Evolutionary conservation across 2,888 invertebrate species (phyloP), one percentile per base, ranked within the genome.

Genomic region (Hemaris fuciformis): DNA sequence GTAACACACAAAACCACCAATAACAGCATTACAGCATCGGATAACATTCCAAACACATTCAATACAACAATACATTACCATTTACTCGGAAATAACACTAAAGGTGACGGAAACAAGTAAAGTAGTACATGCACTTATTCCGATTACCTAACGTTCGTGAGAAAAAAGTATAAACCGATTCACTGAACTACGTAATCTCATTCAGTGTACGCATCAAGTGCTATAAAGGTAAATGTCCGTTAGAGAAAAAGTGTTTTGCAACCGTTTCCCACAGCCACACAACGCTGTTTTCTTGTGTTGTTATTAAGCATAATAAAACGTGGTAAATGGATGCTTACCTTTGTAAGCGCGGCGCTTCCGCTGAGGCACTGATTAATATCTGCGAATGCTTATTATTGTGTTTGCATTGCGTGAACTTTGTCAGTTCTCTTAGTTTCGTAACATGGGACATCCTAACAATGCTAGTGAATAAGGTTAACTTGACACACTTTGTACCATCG

Each of bases 91-190:
- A 61, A 61, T 22, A 46, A 27, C 60, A 53, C 13, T 22, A 18
- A 15, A 59, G 48, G 27, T n/a, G 46, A 25, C 60, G 58, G 60
- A 60, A 63, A 60, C 65, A 64, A 64, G 66, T 65, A 59, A 64
- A 68, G 46, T 66, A 62, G 60, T 45, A 57, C 61, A 61, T 45
- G 23, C 57, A 57, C 57, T 31, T 34, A 60, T 60, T 42, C 42
- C 18, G 13, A 72, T 84, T 83, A 79, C 70, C 73, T 76, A 83
- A 84, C 69, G 60, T 63, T 70, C 79, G 80, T 84, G 83, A 78
- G 84, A 84, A 82, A 76, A 77, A 73, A 72, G 67, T 74, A 70
- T 71, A 63, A 64, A 60, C n/a, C 69, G 69, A 75, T 73, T 70
- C 69, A 73, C 68, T 70, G 65, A 68, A 72, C 67, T 70, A 79